Evolutionary conservation across 2,113 vertebrate species (phyloP), one percentile per base, ranked within the genome.

Genomic region (Lethenteron reissneri): DNA sequence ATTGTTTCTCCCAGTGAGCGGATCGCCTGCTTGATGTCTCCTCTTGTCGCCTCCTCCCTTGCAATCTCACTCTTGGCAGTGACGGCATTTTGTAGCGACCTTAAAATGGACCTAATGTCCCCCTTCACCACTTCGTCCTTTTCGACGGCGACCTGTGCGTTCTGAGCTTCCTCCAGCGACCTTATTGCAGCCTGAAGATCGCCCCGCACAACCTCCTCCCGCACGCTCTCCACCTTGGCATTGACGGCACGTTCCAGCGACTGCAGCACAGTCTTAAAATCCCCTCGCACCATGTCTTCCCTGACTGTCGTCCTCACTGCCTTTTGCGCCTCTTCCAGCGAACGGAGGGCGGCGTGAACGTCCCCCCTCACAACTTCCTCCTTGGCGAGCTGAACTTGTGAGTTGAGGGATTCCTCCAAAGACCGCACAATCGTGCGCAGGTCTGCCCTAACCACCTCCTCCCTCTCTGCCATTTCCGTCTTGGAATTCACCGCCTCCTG

Each of bases 121-220:
- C 83, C 85, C 81, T 85, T 87, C 70, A 85, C 78, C 72, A 85
- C 81, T 64, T 85, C 83, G 77, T 91, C 87, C 76, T 85, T 87
- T 76, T 88, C 83, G 11, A 82, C 73, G 75, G 81, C 72, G 57
- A 78, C 79, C 62, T 80, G 80, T 76, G 89, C 85, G 78, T 84
- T 88, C 62, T 79, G 78, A 25, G 85, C 84, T 75, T 87, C 83
- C 75, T 79, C 85, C 71, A 88, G 77, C 56, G 85, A 87, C 77
- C 78, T 80, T 74, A 92, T 75, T 71, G 81, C 79, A 74, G 84
- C 84, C 77, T 81, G 85, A 75, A 90, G 81, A 80, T 91, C 82
- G 57, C 83, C 87, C 78, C 82, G 85, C 75, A 86, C 75, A 72
- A 86, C 83, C 74, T 88, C 85, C 76, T 87, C 84, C 77, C 64